Percentiles rank a stretch among this genome's conserved stretches.
Evolutionary conservation across 2,113 vertebrate species (phyloP).

Genomic region (Neomonachus schauinslandi): DNA sequence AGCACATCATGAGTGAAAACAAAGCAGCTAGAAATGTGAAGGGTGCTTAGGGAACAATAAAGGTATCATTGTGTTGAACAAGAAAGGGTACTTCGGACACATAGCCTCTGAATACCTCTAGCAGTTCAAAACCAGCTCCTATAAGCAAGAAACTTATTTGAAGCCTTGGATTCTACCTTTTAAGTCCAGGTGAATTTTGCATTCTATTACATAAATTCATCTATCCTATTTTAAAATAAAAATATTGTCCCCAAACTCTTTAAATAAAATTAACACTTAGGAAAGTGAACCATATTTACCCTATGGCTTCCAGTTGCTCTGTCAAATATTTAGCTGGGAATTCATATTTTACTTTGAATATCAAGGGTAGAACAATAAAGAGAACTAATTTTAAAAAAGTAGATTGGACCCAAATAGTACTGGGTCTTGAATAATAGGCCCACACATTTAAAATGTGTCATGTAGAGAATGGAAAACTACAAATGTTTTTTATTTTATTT

Average conservation of each 20-base stretch:
- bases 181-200: not conserved
- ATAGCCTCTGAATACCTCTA: not conserved
- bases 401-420: not conserved
- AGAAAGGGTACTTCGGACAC: not conserved
- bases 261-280: not conserved
- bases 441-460: not conserved
- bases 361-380: not conserved
- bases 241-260: not conserved
- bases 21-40: not conserved
- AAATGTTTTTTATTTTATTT: not conserved
- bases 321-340: not conserved
- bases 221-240: not conserved
- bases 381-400: not conserved
- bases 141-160: not conserved
- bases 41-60: not conserved
- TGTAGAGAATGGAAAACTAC: not conserved
- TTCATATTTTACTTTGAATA: not conserved
- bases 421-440: not conserved
- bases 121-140: not conserved
- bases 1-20: not conserved
- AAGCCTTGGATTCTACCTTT: not conserved
- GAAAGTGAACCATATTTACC: not conserved
- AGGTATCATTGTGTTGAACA: not conserved
- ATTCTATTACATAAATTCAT: not conserved
- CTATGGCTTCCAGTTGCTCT: not conserved